Conservation (phyloP, 2,797 vertebrate species). For the Chloroceryle amazona region DNA sequence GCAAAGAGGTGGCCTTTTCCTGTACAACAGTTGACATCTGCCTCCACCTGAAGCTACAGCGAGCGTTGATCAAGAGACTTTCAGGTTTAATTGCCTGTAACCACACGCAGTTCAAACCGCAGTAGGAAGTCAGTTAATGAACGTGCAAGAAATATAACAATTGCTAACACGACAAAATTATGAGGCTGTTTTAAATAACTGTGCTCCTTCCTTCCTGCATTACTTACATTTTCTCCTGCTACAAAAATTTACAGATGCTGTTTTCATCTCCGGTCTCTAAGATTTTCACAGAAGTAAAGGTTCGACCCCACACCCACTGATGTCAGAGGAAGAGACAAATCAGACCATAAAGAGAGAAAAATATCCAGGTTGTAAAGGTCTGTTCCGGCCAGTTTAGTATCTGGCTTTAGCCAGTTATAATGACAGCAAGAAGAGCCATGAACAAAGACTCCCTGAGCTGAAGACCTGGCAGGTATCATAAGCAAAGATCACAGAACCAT, state of each 20-base stretch:
- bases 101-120: background rate
- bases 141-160: background rate
- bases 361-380: background rate
- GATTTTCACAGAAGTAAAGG: background rate
- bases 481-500: background rate
- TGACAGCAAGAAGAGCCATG: background rate
- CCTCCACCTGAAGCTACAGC: background rate
- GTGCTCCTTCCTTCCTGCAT: background rate
- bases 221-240: background rate
- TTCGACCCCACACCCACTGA: background rate
- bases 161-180: background rate
- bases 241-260: background rate
- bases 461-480: background rate
- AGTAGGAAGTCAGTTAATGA: slow-evolving; percentile 6
- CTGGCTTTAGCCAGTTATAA: background rate
- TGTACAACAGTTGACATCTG: background rate
- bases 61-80: background rate
- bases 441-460: background rate
- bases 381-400: background rate
- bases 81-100: slow-evolving; percentile 6
- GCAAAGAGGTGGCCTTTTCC: background rate
- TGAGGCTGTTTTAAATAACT: background rate
- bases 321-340: background rate
- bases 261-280: background rate
- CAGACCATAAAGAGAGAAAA: background rate